Evolutionary conservation across 1,140 invertebrate species (phyloP).

Genomic region (Cylas formicarius): DNA sequence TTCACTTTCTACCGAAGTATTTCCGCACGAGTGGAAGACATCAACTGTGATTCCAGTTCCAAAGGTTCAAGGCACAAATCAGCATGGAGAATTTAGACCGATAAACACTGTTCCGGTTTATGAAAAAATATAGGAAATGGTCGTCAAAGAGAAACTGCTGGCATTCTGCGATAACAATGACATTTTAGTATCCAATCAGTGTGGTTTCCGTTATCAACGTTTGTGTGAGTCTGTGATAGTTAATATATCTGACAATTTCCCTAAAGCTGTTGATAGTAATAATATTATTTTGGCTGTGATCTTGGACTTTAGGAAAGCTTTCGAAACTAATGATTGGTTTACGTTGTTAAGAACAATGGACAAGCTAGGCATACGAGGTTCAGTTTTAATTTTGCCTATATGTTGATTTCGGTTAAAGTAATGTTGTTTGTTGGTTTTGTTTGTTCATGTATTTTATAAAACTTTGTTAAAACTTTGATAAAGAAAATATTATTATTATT

Average conservation of each 20-base stretch:
- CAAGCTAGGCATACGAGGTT: no score
- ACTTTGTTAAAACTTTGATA: no score
- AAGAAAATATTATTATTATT: no score
- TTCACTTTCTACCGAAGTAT: conserved; percentile 1
- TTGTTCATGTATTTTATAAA: no score
- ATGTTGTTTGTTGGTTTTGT: no score
- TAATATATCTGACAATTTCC: conserved; percentile 5
- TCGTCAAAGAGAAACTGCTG: not conserved
- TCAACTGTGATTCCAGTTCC: conserved; percentile 2
- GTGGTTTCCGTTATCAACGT: not conserved
- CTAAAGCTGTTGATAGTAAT: conserved; percentile 4
- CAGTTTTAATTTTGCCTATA: no score
- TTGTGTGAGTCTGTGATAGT: conserved; percentile 2
- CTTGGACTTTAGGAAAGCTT: no score
- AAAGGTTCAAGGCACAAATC: not conserved
- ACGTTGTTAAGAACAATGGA: conserved; percentile 1
- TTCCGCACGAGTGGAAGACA: conserved; percentile 3
- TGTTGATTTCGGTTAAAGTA: no score
- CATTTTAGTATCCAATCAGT: conserved; percentile 5
- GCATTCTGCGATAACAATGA: conserved; percentile 2
- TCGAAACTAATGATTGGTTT: no score
- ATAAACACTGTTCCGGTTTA: conserved; percentile 5
- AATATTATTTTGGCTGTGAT: conserved; percentile 1
- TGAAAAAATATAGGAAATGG: conserved; percentile 6
- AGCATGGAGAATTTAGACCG: conserved; percentile 2